These are phyloP conservation scores for Thamnophis sirtalis DNA, from an alignment of 2,113 vertebrate species.

Conservation along the genomic window DNA sequence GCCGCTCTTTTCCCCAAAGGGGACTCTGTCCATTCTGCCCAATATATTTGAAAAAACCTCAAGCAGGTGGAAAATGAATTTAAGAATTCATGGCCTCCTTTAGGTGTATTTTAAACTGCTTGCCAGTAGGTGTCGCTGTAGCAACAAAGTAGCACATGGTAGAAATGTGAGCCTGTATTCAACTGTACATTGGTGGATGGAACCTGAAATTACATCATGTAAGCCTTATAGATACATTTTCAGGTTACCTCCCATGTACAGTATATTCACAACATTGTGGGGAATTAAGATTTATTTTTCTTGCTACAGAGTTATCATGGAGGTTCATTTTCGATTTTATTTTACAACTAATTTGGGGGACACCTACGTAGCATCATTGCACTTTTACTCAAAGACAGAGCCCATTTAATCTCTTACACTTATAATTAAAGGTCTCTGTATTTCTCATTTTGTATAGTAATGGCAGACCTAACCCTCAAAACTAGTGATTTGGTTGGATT, in stretches of 20 bases:
- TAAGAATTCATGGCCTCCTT: not conserved
- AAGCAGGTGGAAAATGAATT: not conserved
- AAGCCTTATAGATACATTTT: not conserved
- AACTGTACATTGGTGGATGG: not conserved
- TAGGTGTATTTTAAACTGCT: not conserved
- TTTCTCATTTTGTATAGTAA: not conserved
- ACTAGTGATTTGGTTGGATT: not conserved
- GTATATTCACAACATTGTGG: not conserved
- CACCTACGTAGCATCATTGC: not conserved
- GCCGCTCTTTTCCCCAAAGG: too few relatives aligned
- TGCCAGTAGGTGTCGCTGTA: slow-evolving; percentile 21
- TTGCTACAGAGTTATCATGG: not conserved
- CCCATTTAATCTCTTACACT: not conserved
- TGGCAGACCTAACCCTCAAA: not conserved
- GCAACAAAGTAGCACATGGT: not conserved
- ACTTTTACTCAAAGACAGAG: not conserved
- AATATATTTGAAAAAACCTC: not conserved
- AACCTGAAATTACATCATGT: not conserved
- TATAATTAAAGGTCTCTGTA: not conserved
- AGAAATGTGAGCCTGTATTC: not conserved
- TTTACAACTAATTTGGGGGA: not conserved
- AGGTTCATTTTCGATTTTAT: not conserved
- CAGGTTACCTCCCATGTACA: not conserved
- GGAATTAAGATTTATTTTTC: not conserved
- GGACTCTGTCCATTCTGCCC: not conserved